Conservation (phyloP, 2,888 invertebrate genomes). For the Tipula lateralis region DNA sequence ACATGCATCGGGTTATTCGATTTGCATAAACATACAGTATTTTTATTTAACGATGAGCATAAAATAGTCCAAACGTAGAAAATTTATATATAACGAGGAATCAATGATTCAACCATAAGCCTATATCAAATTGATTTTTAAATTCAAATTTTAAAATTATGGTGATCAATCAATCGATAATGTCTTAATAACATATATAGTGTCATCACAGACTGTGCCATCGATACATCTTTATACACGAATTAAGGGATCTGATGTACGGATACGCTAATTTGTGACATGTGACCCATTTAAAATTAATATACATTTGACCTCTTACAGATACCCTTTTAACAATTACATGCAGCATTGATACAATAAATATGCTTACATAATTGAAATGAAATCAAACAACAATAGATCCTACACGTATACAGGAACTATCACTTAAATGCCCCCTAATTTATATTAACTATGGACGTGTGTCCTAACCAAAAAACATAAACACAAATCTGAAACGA, state of each 20-base stretch:
- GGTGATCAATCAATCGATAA: background rate
- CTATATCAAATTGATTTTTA: background rate
- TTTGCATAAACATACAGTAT: background rate
- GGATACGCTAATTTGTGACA: background rate
- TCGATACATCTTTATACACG: background rate
- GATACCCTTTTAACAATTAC: background rate
- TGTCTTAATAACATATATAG: background rate
- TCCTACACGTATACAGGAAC: background rate
- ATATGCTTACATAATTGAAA: background rate
- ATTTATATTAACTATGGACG: conserved; percentile 32
- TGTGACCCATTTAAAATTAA: background rate
- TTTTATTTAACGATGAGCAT: background rate
- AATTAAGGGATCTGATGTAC: background rate
- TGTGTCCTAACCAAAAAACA: conserved; percentile 27
- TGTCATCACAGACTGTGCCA: background rate
- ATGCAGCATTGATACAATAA: background rate
- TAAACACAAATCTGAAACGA: background rate
- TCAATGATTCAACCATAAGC: background rate
- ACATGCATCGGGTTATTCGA: background rate
- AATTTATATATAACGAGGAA: background rate
- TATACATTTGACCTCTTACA: background rate
- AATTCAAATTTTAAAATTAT: background rate
- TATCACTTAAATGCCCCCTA: conserved; percentile 26
- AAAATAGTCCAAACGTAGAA: background rate
- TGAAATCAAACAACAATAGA: background rate